Evolutionary conservation across 2,888 invertebrate species (phyloP).

Genomic region (Tryphoninae sp.): DNA sequence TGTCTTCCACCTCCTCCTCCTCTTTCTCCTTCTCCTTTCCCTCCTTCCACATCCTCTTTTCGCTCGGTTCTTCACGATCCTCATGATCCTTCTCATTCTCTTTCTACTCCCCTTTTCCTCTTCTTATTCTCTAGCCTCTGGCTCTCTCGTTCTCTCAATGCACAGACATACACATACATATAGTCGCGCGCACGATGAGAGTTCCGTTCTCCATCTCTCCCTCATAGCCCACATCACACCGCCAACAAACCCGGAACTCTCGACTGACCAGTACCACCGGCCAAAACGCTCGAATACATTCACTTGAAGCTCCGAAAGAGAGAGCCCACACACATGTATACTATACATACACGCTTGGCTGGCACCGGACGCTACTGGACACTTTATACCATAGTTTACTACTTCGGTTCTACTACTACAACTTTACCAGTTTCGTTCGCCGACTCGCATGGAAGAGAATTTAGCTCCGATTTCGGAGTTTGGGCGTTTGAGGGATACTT

Average conservation of each 20-base stretch:
- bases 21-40: slow-evolving; percentile 28
- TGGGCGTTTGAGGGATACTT: slow-evolving; percentile 39
- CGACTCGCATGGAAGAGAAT: background rate
- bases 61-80: slow-evolving; percentile 30
- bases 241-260: slow-evolving; percentile 51
- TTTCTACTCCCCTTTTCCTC: slow-evolving; percentile 32
- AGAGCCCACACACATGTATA: background rate
- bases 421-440: slow-evolving; percentile 37
- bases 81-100: slow-evolving; percentile 41
- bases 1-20: slow-evolving; percentile 20
- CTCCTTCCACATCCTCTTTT: slow-evolving; percentile 19
- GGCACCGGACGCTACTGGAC: slow-evolving; percentile 43
- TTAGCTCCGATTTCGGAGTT: slow-evolving; percentile 28
- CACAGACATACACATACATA: slow-evolving; percentile 2
- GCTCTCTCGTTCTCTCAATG: slow-evolving; percentile 9
- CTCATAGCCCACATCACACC: slow-evolving; percentile 29
- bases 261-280: slow-evolving; percentile 54
- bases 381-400: slow-evolving; percentile 61
- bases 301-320: slow-evolving; percentile 2
- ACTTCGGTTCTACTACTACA: slow-evolving; percentile 9
- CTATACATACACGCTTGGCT: slow-evolving; percentile 11
- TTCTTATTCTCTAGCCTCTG: slow-evolving; percentile 46
- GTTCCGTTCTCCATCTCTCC: slow-evolving; percentile 26
- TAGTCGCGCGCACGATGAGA: slow-evolving; percentile 34
- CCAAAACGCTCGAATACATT: slow-evolving; percentile 35